phyloP scores from a whole-genome alignment of 2,888 invertebrate species.

The Ganaspis brasiliensis region DNA sequence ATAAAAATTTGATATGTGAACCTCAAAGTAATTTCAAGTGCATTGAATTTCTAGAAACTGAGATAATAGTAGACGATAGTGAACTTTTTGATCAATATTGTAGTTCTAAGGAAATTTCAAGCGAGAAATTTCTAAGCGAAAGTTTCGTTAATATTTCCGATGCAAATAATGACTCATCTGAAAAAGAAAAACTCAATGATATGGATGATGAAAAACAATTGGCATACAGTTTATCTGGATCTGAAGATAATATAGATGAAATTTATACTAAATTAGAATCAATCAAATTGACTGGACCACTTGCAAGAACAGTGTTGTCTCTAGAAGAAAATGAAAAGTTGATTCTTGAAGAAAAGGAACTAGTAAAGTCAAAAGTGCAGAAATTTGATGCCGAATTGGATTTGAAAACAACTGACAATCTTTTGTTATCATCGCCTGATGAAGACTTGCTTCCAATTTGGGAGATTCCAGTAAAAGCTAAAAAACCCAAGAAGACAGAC shows the following conservation, averaged over 20 bases:
- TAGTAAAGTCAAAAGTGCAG: slow-evolving; percentile 6
- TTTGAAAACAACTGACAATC: not conserved
- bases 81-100: not conserved
- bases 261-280: not conserved
- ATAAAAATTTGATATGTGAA: slow-evolving; percentile 23
- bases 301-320: slow-evolving; percentile 15
- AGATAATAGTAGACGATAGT: too few species aligned
- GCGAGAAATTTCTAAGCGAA: too few species aligned
- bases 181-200: not conserved
- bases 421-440: too few species aligned
- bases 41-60: not conserved
- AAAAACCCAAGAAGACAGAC: too few species aligned
- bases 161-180: not conserved
- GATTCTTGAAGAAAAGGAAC: slow-evolving; percentile 22
- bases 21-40: slow-evolving; percentile 16
- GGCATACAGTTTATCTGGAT: not conserved
- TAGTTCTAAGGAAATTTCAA: not conserved
- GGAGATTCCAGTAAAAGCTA: not conserved
- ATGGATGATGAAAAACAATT: not conserved
- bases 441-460: not conserved
- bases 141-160: slow-evolving; percentile 23
- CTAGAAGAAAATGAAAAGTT: slow-evolving; percentile 28
- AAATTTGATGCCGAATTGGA: too few species aligned
- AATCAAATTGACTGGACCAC: slow-evolving; percentile 44
- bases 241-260: slow-evolving; percentile 15